phyloP scores from a whole-genome alignment of 2,113 vertebrate genomes.

The Petromus typicus region DNA sequence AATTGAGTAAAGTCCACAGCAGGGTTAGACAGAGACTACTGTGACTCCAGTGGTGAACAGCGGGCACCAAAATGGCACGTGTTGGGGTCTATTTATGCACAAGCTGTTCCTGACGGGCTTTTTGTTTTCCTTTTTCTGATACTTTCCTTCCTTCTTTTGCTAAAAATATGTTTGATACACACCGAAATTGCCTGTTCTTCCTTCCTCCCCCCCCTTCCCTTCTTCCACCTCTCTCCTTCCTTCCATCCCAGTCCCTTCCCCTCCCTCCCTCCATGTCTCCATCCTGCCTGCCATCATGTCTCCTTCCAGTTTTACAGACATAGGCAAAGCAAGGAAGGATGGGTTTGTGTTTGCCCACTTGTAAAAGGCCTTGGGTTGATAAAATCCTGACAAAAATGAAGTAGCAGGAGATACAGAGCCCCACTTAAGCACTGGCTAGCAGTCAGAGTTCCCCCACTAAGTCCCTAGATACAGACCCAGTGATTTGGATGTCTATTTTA shows the following conservation, averaged over 20 bases:
- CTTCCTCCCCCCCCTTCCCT: too few relatives aligned
- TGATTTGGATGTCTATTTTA: background rate
- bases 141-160: background rate
- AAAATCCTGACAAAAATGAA: background rate
- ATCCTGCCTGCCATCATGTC: background rate
- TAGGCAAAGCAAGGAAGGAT: background rate
- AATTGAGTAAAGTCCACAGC: background rate
- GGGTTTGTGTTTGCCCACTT: background rate
- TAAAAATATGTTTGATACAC: background rate
- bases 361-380: background rate
- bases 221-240: too few relatives aligned
- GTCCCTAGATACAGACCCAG: background rate
- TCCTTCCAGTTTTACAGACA: background rate
- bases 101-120: background rate
- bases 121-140: background rate
- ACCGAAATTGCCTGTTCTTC: background rate
- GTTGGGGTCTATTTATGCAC: background rate
- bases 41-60: background rate
- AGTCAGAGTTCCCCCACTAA: background rate
- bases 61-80: background rate
- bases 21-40: background rate
- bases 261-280: fast-evolving
- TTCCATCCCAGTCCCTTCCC: fast-evolving
- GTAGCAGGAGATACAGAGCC: background rate
- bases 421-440: background rate